These are phyloP conservation scores for Allophyes oxyacanthae DNA, from an alignment of 2,888 invertebrate genomes.

Conservation along the genomic window DNA sequence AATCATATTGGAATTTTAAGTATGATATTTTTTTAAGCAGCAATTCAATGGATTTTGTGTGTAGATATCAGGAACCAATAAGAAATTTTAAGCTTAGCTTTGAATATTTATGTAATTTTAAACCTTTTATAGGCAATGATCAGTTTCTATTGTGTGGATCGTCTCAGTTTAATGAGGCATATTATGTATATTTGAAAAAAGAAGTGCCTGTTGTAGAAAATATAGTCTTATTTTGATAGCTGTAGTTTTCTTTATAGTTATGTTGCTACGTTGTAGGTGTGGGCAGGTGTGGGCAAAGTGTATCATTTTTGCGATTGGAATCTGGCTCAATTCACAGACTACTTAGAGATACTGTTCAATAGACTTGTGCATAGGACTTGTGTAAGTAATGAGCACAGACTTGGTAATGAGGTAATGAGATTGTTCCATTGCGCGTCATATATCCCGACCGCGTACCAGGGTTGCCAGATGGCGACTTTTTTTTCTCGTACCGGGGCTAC, in stretches of 20 bases:
- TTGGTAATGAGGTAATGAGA: too few species aligned
- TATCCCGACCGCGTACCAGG: too few species aligned
- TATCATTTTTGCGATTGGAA: too few species aligned
- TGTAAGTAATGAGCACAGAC: too few species aligned
- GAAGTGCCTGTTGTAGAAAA: conserved; percentile 65
- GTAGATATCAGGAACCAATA: conserved; percentile 88
- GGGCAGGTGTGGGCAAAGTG: too few species aligned
- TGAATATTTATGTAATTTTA: conserved; percentile 71
- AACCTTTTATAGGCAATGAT: conserved; percentile 66
- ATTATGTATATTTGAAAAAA: conserved; percentile 69
- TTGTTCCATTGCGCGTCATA: too few species aligned
- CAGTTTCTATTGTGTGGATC: conserved; percentile 91
- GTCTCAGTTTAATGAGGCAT: conserved; percentile 85
- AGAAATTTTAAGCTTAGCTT: conserved; percentile 70
- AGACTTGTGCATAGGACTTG: too few species aligned
- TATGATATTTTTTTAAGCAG: conserved; percentile 89
- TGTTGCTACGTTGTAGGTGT: too few species aligned
- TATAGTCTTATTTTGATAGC: conserved; percentile 75
- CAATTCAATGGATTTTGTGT: conserved; percentile 16
- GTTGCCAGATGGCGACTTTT: too few species aligned
- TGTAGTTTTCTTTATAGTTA: conserved; percentile 7
- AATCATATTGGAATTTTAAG: conserved; percentile 93
- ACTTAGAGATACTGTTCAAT: too few species aligned
- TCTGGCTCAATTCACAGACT: too few species aligned
- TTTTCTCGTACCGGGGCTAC: too few species aligned